Conservation (phyloP, 2,797 vertebrate genomes). For the Sebastiscus tertius region DNA sequence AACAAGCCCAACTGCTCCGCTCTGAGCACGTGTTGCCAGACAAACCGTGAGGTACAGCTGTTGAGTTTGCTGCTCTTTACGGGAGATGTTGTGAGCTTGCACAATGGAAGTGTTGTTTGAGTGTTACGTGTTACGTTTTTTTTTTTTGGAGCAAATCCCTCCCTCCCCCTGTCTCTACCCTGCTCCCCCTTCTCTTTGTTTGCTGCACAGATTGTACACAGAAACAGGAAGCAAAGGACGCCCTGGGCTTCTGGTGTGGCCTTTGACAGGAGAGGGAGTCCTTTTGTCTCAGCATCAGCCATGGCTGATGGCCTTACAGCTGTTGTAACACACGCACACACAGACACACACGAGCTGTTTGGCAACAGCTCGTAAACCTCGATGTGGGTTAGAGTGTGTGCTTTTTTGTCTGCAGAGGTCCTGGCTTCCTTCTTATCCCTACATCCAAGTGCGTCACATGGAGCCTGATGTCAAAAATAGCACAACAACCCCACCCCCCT, state of each 20-base stretch:
- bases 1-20: background rate
- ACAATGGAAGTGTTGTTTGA: conserved; percentile 55
- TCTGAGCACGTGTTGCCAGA: background rate
- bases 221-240: conserved; percentile 64
- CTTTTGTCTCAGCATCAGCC: conserved; percentile 53
- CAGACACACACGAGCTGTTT: background rate
- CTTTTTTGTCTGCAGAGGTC: conserved; percentile 26
- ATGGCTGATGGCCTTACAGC: conserved; percentile 40
- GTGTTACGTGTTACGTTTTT: conserved; percentile 1
- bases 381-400: background rate
- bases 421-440: conserved; percentile 42
- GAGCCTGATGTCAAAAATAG: conserved; percentile 57
- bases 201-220: conserved; percentile 42
- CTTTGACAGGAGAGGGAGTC: conserved; percentile 39
- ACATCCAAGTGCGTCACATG: conserved; percentile 46
- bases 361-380: background rate
- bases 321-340: conserved; percentile 33
- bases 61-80: conserved; percentile 15
- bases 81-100: conserved; percentile 21
- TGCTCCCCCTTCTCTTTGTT: conserved; percentile 21
- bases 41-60: conserved; percentile 1
- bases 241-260: conserved; percentile 41
- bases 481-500: conserved; percentile 5
- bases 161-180: background rate
- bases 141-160: background rate